A percentile compares a stretch with the other conserved stretches of the same genome.
Conservation (phyloP, 2,113 vertebrate species). For the Phalacrocorax brasilianus region DNA sequence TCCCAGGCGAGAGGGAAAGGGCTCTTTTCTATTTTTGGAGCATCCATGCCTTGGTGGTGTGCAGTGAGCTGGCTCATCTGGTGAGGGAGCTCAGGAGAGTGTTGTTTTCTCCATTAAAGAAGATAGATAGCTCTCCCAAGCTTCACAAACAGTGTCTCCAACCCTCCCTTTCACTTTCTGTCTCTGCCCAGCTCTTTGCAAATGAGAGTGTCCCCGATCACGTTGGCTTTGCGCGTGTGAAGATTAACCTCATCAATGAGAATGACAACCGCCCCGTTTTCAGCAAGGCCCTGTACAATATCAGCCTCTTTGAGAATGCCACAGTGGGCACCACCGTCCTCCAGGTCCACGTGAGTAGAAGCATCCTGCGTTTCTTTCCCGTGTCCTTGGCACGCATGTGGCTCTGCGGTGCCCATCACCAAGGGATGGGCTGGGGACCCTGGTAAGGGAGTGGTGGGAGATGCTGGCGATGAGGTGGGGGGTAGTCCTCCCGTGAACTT, state of each 20-base stretch:
- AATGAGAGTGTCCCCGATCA: conserved; percentile 93
- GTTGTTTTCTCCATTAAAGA: neutral
- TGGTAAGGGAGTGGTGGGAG: neutral
- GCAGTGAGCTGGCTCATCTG: neutral
- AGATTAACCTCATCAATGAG: conserved; percentile 93
- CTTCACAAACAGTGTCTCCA: neutral
- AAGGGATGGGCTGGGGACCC: neutral
- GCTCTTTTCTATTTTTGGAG: neutral
- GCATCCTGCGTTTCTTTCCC: neutral
- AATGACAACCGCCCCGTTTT: conserved; percentile 97
- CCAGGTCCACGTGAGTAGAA: conserved; percentile 84
- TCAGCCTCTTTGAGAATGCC: conserved; percentile 88
- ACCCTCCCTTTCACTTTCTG: neutral
- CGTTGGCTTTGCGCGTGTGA: conserved; percentile 91
- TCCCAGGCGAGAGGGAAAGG: neutral
- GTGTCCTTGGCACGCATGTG: rapidly evolving
- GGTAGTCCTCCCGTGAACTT: neutral
- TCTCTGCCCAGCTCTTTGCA: conserved; percentile 85
- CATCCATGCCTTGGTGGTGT: neutral
- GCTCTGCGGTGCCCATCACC: rapidly evolving
- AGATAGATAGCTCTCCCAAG: neutral
- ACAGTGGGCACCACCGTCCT: conserved; percentile 84
- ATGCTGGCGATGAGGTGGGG: neutral
- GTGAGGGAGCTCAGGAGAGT: neutral
- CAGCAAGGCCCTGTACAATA: conserved; percentile 88